phyloP scores from a whole-genome alignment of 2,113 vertebrate genomes.

The Bubo blakistoni region DNA sequence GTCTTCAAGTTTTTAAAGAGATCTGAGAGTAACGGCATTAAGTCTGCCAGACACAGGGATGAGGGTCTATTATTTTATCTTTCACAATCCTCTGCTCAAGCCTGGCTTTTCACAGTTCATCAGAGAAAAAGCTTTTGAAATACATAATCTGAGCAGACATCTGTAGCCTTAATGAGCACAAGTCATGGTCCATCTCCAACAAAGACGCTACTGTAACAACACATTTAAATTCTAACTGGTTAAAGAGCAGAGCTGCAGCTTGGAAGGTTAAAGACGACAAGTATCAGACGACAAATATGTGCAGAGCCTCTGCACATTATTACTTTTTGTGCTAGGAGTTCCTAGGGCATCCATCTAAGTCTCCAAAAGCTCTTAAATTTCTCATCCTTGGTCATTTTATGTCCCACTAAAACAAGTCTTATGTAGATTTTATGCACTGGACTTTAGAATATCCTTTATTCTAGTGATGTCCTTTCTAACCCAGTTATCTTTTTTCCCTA shows the following conservation, averaged over 20 bases:
- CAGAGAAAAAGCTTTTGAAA: constrained; percentile 20
- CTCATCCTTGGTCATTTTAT: background rate
- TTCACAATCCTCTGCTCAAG: background rate
- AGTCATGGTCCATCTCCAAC: background rate
- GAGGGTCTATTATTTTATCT: constrained; percentile 4
- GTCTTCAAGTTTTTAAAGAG: constrained; percentile 34
- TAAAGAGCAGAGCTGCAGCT: constrained; percentile 19
- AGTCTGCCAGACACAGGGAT: background rate
- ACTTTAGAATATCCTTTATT: background rate
- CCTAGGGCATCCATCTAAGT: background rate
- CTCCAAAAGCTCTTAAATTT: background rate
- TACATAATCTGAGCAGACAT: constrained; percentile 45
- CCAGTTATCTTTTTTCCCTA: background rate
- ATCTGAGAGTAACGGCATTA: background rate
- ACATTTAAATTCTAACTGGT: constrained; percentile 20
- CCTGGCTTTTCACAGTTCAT: constrained; percentile 29
- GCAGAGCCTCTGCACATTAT: background rate
- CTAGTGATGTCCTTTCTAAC: background rate
- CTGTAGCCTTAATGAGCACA: constrained; percentile 36
- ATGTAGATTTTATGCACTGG: background rate
- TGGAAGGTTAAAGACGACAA: constrained; percentile 7
- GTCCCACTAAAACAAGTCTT: background rate
- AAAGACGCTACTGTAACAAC: constrained; percentile 4
- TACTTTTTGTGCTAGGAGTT: background rate
- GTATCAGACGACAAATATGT: background rate